phyloP scores from a whole-genome alignment of 2,113 vertebrate species.

The Trinectes maculatus region DNA sequence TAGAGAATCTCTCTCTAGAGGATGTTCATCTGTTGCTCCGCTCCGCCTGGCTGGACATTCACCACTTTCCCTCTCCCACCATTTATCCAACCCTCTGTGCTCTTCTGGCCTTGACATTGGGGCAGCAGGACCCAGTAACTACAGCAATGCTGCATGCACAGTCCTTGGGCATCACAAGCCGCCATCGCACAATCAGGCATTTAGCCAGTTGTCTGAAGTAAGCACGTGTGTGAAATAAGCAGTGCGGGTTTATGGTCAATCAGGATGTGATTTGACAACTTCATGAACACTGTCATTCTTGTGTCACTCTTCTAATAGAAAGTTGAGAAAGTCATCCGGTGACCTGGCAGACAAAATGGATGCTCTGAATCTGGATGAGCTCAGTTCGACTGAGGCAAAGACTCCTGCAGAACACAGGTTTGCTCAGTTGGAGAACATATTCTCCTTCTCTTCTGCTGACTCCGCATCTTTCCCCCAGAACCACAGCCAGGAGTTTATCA shows the following conservation, averaged over 20 bases:
- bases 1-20: conserved; percentile 82
- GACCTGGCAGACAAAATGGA: conserved; percentile 80
- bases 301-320: conserved; percentile 75
- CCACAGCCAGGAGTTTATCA: conserved; percentile 76
- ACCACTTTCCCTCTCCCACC: conserved; percentile 85
- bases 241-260: not conserved
- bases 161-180: conserved; percentile 85
- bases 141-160: conserved; percentile 87
- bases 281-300: accelerated
- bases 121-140: conserved; percentile 75
- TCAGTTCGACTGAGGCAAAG: not conserved
- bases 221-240: conserved; percentile 28
- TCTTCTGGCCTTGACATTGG: conserved; percentile 84
- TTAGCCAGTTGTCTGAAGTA: conserved; percentile 85
- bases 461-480: conserved; percentile 66
- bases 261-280: no score
- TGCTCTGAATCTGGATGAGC: conserved; percentile 79
- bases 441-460: conserved; percentile 78
- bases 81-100: conserved; percentile 85
- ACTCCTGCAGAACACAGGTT: conserved; percentile 64
- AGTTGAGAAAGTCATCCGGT: conserved; percentile 78
- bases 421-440: conserved; percentile 81
- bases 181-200: conserved; percentile 86
- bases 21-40: conserved; percentile 75
- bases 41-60: conserved; percentile 80